Base-by-base conservation (phyloP, 1,140 invertebrate species). In the Drosophila willistoni region DNA sequence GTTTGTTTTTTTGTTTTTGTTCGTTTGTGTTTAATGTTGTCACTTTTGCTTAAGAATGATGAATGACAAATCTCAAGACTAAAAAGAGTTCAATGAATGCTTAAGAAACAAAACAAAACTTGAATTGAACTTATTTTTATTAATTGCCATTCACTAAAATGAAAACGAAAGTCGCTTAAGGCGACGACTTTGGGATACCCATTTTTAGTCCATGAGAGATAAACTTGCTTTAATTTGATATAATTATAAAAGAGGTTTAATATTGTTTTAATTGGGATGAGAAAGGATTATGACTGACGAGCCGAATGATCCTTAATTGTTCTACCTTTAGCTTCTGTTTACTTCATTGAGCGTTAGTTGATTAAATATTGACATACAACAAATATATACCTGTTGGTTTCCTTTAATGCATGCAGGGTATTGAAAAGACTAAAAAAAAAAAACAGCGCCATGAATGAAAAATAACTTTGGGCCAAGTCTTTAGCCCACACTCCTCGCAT, bases 1-100 rank as follows among this genome's bases (percentile, higher is more conserved):
- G 17, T 47, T 17, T 47, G 6, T 17, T 1, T 47, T 47, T 51
- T 51, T 22, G 44, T 19, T 51, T 22, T 51, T 51, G 44, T 51
- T 19, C 44, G 59, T 65, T 66, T 81, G 81, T 72, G 74, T 86
- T 74, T 69, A 64, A 71, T 65, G 64, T 29, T 75, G 66, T 65
- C 79, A 76, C 68, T 64, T 76, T 81, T 70, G 54, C 42, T 77
- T 77, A 77, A 76, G 55, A 29, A 17, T 57, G 55, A 57, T 57
- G 55, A 57, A 57, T 57, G 55, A 22, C 33, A 33, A n/a, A n/a
- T 10, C 5, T 29, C 29, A 33, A 17, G 22, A 36, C 44, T 19
- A 51, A 57, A 29, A 57, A 57, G 55, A 57, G 55, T 57, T 12
- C 17, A 59, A 36, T 59, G 25, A 51, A 36, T 59, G 56, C 7